Percentiles rank a stretch among this genome's conserved stretches.
These are phyloP conservation scores for Marasmarcha lunaedactyla DNA, from an alignment of 2,888 invertebrate genomes.

Conservation along the genomic window DNA sequence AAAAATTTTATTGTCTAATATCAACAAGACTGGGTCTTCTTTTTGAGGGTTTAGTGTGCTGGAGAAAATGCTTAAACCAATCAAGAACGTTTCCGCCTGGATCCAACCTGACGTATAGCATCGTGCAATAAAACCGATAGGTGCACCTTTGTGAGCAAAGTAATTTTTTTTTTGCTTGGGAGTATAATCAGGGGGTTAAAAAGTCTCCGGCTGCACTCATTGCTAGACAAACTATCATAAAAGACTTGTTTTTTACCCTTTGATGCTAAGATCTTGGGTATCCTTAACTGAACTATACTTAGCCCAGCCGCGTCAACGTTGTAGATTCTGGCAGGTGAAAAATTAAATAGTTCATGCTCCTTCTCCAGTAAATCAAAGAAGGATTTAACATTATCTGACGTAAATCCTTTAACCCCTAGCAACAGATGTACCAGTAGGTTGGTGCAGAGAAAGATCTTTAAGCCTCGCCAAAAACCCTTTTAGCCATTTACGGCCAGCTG, in stretches of 20 bases:
- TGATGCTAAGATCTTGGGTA: neutral
- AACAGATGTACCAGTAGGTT: too few relatives aligned
- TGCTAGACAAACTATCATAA: conserved; percentile 21
- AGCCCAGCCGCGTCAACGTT: too few relatives aligned
- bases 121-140: conserved; percentile 24
- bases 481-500: too few relatives aligned
- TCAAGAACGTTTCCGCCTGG: conserved; percentile 21
- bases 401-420: too few relatives aligned
- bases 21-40: conserved; percentile 14
- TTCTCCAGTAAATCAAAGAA: too few relatives aligned
- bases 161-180: conserved; percentile 7
- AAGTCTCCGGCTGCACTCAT: conserved; percentile 16
- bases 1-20: conserved; percentile 17
- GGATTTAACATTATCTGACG: too few relatives aligned
- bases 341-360: too few relatives aligned
- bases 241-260: conserved; percentile 6
- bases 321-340: too few relatives aligned
- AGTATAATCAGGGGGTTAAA: too few relatives aligned
- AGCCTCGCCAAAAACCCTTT: too few relatives aligned
- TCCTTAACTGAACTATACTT: too few relatives aligned
- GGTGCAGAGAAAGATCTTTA: too few relatives aligned
- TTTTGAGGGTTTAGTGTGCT: conserved; percentile 12
- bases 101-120: conserved; percentile 28
- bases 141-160: conserved; percentile 22
- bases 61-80: conserved; percentile 25